phyloP scores from a whole-genome alignment of 2,888 invertebrate species.

The Tortricodes alternella region DNA sequence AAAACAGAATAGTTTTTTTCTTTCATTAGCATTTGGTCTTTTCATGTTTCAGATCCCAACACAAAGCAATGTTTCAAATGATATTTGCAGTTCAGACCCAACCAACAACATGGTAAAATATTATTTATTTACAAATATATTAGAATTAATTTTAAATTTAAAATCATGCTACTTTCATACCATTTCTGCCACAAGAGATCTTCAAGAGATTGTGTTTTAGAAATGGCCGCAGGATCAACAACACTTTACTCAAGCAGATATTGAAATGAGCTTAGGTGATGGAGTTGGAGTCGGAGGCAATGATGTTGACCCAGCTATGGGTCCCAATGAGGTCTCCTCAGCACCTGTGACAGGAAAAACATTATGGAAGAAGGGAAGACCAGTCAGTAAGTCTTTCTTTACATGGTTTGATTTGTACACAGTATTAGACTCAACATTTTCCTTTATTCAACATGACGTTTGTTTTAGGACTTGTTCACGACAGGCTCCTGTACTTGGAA shows the following conservation, averaged over 20 bases:
- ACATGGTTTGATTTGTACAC: background rate
- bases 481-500: slow-evolving; percentile 57
- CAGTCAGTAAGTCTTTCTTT: slow-evolving; percentile 49
- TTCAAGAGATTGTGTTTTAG: slow-evolving; percentile 34
- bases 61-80: slow-evolving; percentile 45
- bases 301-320: slow-evolving; percentile 50
- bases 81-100: slow-evolving; percentile 48
- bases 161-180: background rate
- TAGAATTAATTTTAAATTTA: background rate
- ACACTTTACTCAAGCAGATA: slow-evolving; percentile 48
- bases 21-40: background rate
- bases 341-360: slow-evolving; percentile 50
- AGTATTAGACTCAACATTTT: too few species aligned
- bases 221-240: slow-evolving; percentile 57
- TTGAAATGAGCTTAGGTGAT: slow-evolving; percentile 52
- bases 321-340: slow-evolving; percentile 57
- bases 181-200: background rate
- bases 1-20: background rate
- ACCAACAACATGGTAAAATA: slow-evolving; percentile 50
- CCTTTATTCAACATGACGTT: too few species aligned
- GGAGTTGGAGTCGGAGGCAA: slow-evolving; percentile 40
- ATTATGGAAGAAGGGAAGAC: slow-evolving; percentile 57
- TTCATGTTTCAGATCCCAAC: slow-evolving; percentile 38
- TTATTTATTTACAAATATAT: too few species aligned
- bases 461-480: slow-evolving; percentile 54